Evolutionary conservation across 2,797 vertebrate species (phyloP).

Genomic region (Phataginus tricuspis): DNA sequence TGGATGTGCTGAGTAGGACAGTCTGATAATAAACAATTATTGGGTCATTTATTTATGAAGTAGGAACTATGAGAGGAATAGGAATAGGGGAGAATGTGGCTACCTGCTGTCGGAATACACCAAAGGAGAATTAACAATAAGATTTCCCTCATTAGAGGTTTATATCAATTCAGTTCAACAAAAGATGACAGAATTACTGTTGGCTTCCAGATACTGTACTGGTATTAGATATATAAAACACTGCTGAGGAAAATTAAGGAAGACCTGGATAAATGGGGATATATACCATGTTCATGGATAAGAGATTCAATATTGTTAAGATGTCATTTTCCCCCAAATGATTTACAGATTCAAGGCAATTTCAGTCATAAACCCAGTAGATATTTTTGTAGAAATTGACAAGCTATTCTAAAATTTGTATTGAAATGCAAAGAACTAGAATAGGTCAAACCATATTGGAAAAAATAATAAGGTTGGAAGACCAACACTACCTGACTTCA

Average conservation of each 20-base stretch:
- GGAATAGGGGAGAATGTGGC: neutral
- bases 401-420: slow-evolving; percentile 15
- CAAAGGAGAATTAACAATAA: neutral
- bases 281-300: neutral
- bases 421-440: neutral
- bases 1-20: neutral
- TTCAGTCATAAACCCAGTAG: neutral
- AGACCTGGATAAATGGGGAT: neutral
- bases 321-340: neutral
- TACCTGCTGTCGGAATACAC: neutral
- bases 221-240: neutral
- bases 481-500: neutral
- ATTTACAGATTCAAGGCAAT: neutral
- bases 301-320: neutral
- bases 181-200: neutral
- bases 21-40: neutral
- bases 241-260: neutral
- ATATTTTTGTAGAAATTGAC: neutral
- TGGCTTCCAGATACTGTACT: neutral
- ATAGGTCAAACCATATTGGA: neutral
- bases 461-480: neutral
- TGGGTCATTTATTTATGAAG: neutral
- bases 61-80: neutral
- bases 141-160: neutral
- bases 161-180: neutral